Evolutionary conservation across 2,113 vertebrate genomes (phyloP).

Genomic region (Leiothrix lutea): DNA sequence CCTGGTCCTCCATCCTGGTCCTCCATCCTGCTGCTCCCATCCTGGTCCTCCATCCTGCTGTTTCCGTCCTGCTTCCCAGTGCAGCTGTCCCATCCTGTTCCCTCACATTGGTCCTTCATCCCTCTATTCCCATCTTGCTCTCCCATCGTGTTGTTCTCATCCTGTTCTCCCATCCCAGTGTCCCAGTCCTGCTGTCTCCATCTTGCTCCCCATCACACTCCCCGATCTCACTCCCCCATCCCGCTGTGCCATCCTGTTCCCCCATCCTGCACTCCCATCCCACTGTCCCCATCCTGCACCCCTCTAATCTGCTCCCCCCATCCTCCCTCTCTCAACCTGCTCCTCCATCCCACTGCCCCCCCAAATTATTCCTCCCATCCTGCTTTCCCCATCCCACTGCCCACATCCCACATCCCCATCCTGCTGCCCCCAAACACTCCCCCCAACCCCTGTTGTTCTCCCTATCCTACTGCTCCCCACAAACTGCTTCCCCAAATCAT

Average conservation of each 20-base stretch:
- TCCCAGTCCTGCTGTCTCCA: no score
- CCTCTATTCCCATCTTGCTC: background rate
- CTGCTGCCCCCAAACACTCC: background rate
- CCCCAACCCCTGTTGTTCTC: fast-evolving
- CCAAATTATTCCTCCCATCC: background rate
- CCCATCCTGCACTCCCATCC: background rate
- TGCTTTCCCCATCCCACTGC: background rate
- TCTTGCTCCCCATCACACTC: background rate
- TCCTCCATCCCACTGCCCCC: background rate
- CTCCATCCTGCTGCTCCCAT: background rate
- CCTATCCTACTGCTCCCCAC: background rate
- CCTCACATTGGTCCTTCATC: background rate
- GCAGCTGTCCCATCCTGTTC: background rate
- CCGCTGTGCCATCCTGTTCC: background rate
- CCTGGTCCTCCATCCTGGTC: background rate
- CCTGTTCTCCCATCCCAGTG: background rate
- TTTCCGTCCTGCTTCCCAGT: background rate
- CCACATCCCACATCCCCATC: background rate
- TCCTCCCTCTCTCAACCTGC: background rate
- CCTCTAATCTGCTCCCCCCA: background rate
- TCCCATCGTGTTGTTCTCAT: background rate
- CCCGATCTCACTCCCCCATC: background rate
- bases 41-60: background rate
- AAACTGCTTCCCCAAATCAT: background rate
- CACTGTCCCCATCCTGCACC: fast-evolving